Evolutionary conservation across 2,113 vertebrate genomes (phyloP).

Genomic region (Pipra filicauda): DNA sequence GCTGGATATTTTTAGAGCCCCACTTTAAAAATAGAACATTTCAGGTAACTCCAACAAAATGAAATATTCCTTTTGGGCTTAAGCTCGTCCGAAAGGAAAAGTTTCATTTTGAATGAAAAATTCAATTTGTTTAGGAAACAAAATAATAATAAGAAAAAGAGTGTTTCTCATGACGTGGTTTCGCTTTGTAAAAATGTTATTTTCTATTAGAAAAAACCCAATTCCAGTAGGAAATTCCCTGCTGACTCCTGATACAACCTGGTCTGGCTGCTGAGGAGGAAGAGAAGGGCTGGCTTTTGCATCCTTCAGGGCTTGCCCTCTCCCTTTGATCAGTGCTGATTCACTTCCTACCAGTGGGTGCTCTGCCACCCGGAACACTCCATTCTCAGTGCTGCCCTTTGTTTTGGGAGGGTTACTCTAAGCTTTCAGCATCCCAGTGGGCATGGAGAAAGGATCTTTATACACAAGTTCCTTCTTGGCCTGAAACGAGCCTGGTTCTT

Average conservation of each 20-base stretch:
- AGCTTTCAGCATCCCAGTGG: constrained; percentile 9
- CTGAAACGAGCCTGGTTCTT: not conserved
- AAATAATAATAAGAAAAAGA: too few species aligned
- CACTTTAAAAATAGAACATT: not conserved
- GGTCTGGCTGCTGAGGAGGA: not conserved
- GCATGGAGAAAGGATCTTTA: constrained; percentile 29
- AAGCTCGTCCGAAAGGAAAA: not conserved
- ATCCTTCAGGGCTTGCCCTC: not conserved
- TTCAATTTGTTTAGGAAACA: rapidly evolving
- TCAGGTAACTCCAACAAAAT: not conserved
- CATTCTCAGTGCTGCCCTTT: not conserved
- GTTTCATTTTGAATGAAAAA: not conserved
- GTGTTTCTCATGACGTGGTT: not conserved
- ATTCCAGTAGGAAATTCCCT: not conserved
- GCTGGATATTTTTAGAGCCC: not conserved
- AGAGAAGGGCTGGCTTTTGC: not conserved
- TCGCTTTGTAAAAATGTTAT: not conserved
- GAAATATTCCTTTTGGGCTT: not conserved
- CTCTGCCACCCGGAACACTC: not conserved
- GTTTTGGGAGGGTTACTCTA: not conserved
- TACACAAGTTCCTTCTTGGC: not conserved
- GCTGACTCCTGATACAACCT: not conserved
- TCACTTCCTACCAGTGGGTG: not conserved
- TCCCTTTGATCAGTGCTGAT: not conserved
- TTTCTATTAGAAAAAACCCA: not conserved